Evolutionary conservation across 2,888 invertebrate species (phyloP).

Genomic region (Sisyra nigra): DNA sequence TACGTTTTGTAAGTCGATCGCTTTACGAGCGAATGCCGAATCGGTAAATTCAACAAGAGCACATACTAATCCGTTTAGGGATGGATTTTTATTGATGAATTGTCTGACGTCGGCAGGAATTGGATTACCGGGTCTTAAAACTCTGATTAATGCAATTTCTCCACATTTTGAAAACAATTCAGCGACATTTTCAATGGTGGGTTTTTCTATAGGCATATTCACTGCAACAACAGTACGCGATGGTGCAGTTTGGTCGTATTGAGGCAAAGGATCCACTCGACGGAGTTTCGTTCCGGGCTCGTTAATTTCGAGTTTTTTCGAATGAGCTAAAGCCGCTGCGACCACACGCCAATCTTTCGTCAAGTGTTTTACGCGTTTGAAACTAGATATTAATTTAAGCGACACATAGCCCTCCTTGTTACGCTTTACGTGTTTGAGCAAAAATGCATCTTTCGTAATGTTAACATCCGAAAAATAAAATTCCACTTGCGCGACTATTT

Average conservation of each 20-base stretch:
- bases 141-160: conserved; percentile 76
- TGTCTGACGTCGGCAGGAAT: conserved; percentile 83
- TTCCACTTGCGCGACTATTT: conserved; percentile 79
- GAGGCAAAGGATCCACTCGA: conserved; percentile 68
- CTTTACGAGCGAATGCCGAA: conserved; percentile 70
- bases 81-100: conserved; percentile 81
- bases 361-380: conserved; percentile 85
- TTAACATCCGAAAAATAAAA: conserved; percentile 93
- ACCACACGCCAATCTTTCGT: conserved; percentile 91
- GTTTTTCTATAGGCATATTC: conserved; percentile 67
- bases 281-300: conserved; percentile 81
- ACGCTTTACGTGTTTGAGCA: conserved; percentile 83
- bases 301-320: conserved; percentile 73
- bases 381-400: conserved; percentile 85
- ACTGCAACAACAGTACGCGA: conserved; percentile 83
- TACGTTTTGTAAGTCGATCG: conserved; percentile 46
- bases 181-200: conserved; percentile 81
- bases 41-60: conserved; percentile 84
- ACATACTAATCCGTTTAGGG: conserved; percentile 70
- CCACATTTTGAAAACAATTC: conserved; percentile 79
- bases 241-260: conserved; percentile 83
- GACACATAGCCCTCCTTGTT: conserved; percentile 95
- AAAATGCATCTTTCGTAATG: conserved; percentile 87
- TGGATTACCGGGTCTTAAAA: conserved; percentile 76
- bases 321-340: conserved; percentile 65